Base-by-base conservation (phyloP, 2,113 vertebrate species). In the Eidolon helvum region DNA sequence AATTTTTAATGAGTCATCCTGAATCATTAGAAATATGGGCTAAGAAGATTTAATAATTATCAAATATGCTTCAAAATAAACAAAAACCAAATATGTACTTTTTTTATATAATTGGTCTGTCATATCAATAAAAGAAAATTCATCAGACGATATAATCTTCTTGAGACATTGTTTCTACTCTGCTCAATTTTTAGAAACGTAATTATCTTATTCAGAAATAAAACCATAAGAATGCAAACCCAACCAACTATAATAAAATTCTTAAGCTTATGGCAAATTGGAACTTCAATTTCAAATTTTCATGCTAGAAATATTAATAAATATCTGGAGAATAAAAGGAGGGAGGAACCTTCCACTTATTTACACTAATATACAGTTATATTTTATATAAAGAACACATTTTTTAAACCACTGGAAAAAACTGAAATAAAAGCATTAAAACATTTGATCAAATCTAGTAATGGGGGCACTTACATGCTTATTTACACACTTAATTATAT, bases 161-260 rank as follows among this genome's bases (percentile, higher is more conserved):
- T 89, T 66, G 10, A 71, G 50, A 77, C 38, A 63, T 0, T 71
- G 12, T 79, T 94, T 88, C 80, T 43, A 74, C 24, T 88, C 10
- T 78, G 9, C 43, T 90, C 12, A 66, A 33, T 80, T 93, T 95
- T 95, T 33, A 68, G 26, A 94, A 95, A 91, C 26, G 7, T 9
- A 87, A 89, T 95, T 91, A 50, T 84, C n/a, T 91, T 87, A 78
- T 33, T 71, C 30, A 96, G 24, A 95, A 78, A 77, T 75, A 63
- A 92, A 96, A 66, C 19, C 14, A 5, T 45, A 83, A 93, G 40
- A 87, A 83, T 66, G 30, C 2, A 96, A 91, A 78, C 38, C 82
- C 82, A 74, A 93, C 15, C 57, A 74, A 66, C 21, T 21, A 63
- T 16, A 93, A 72, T 30, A 95, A 40, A 79, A 94, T 79, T 85